phyloP scores from a whole-genome alignment of 2,888 invertebrate genomes.

The Bruchidius siliquastri region DNA sequence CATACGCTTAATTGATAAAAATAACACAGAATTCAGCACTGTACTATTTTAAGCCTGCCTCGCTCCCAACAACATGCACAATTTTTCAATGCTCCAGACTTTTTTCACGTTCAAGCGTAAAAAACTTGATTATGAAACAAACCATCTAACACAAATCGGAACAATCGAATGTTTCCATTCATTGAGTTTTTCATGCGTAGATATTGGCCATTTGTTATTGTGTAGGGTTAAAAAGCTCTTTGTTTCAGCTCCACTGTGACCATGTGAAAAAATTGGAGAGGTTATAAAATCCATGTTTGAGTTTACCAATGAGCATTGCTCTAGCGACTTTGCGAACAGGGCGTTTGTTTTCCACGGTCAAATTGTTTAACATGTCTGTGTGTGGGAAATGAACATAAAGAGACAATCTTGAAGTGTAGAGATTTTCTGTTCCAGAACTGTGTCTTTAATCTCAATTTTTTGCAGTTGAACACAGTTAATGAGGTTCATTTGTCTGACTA shows the following conservation, averaged over 20 bases:
- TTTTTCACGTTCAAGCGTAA: background rate
- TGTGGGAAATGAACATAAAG: too few species aligned
- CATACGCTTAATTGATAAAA: background rate
- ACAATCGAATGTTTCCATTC: background rate
- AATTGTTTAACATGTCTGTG: too few species aligned
- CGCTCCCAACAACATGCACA: background rate
- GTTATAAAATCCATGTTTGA: background rate
- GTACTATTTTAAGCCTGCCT: background rate
- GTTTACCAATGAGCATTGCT: too few species aligned
- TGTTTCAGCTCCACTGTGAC: background rate
- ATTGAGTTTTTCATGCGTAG: background rate
- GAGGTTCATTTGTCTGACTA: too few species aligned
- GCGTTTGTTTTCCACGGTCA: too few species aligned
- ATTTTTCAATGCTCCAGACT: constrained; percentile 1
- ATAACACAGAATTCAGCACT: background rate
- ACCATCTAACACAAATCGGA: too few species aligned
- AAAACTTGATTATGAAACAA: background rate
- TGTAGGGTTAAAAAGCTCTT: background rate
- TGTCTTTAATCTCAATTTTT: too few species aligned
- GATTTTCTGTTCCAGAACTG: too few species aligned
- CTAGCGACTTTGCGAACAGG: too few species aligned
- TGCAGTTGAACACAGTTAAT: too few species aligned
- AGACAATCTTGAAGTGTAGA: too few species aligned
- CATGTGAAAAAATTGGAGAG: background rate
- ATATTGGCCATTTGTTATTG: background rate